Evolutionary conservation across 2,797 vertebrate genomes (phyloP), one percentile per base, ranked within the genome.

Genomic region (Enteromius trimaculatus): DNA sequence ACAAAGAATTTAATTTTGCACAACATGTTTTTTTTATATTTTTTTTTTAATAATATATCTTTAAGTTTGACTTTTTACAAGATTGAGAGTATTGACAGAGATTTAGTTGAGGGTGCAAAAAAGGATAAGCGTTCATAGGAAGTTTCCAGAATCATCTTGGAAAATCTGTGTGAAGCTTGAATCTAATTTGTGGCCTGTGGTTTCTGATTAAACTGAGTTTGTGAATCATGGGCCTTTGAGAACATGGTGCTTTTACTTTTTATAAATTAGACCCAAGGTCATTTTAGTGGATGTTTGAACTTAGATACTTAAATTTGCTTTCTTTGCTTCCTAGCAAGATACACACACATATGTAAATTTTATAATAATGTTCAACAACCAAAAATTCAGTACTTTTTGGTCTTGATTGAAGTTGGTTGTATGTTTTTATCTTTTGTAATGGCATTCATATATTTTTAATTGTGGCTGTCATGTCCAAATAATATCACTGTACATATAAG

Each of bases 201-300:
- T 47, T 65, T 49, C 76, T 65, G 77, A 78, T 65, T 65, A 78
- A 78, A 49, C 60, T 47, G 19, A 42, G 39, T 13, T 60, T 42
- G 49, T 65, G 77, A 49, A 78, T 78, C 77, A 78, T 34, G 26
- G 76, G 26, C 76, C 76, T 78, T 31, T 14, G 76, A 78, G 26
- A 78, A 78, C 76, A 78, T 65, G 1, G 23, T 64, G 76, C 47
- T 65, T 64, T 65, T 78, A 31, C 39, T 78, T 65, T 78, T 78
- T 65, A 78, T 78, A 60, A 78, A n/a, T 65, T 78, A 42, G 60
- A 65, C 42, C 29, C 26, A 78, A 65, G 76, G 60, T 49, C 39
- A 65, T 78, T 49, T 78, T 34, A 65, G 60, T 16, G 39, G 34
- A 76, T 60, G 14, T n/a, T 60, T 76, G 14, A 23, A 60, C n/a